Evolutionary conservation across 2,113 vertebrate genomes (phyloP).

Genomic region (Macroglossus sobrinus): DNA sequence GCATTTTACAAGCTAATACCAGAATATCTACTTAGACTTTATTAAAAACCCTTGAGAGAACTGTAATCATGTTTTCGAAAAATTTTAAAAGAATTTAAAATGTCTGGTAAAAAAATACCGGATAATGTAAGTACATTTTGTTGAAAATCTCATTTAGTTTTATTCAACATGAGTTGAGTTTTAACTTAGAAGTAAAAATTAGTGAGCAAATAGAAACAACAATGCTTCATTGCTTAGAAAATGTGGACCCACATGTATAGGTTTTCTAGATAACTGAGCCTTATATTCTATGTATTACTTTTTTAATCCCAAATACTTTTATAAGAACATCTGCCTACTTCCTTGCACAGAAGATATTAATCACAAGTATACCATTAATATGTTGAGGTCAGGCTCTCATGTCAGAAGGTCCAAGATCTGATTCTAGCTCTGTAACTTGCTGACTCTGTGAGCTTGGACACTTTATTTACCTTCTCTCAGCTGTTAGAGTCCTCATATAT

Average conservation of each 20-base stretch:
- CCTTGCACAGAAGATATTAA: background rate
- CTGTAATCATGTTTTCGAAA: background rate
- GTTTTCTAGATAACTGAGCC: background rate
- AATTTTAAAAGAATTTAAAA: background rate
- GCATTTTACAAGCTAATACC: slow-evolving; percentile 52
- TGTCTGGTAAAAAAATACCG: background rate
- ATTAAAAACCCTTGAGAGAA: slow-evolving; percentile 51
- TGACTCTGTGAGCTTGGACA: background rate
- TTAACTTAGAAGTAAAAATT: slow-evolving; percentile 32
- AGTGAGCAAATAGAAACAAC: background rate
- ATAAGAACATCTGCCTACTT: background rate
- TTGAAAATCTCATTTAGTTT: slow-evolving; percentile 41
- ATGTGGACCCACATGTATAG: background rate
- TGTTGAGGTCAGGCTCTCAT: background rate
- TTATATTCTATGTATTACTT: background rate
- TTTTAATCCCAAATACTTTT: background rate
- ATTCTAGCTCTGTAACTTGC: background rate
- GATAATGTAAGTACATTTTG: background rate
- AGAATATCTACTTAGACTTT: slow-evolving; percentile 52
- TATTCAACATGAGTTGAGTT: background rate
- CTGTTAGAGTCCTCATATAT: background rate
- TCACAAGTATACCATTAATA: background rate
- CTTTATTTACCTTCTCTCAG: background rate
- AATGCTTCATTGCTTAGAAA: background rate
- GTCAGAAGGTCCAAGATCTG: background rate